Base-by-base conservation (phyloP, 2,888 invertebrate genomes). In the Quadriops clusia region DNA sequence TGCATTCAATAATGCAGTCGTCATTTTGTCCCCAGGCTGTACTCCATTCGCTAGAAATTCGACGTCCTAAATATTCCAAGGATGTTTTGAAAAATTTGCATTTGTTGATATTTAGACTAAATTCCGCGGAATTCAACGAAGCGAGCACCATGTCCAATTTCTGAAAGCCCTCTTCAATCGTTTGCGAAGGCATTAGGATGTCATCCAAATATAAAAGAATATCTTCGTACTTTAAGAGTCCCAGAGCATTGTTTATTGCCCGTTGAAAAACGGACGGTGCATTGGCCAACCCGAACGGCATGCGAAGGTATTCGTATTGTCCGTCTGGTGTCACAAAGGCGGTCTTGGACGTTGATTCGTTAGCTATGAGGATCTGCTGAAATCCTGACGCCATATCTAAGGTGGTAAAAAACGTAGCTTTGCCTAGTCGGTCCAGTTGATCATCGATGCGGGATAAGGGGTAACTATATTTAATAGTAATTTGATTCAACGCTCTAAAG, bases 231-330 rank as follows among this genome's bases (percentile, higher is more conserved):
- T 15, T 11, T 4, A 33, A 17, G 5, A 13, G 10, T 10, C 28
- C 31, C 17, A 35, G 17, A 6, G 32, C 30, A 7, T 29, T 30
- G 17, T 33, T 33, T 3, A 38, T 24, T 8, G 29, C 5, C 3
- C 38, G 26, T 16, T 38, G 35, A 20, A 36, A 38, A 9, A 33
- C 23, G 4, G 29, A 13, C 3, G 35, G 30, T 1, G 27, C 28
- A 9, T 36, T 35, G 4, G 23, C n/a, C n/a, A 38, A n/a, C 9
- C 32, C 35, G 23, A 38, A 38, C 2, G 35, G 35, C 24, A 38
- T 21, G 7, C 31, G 23, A 10, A 33, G 24, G 23, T 32, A 32
- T 16, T 32, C 32, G 10, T 26, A 27, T 8, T 32, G 28, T 4
- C 28, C 32, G 11, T 18, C 28, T 3, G 32, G 32, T 14, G 28